Evolutionary conservation across 2,888 invertebrate species (phyloP).

Genomic region (Leptura quadrifasciata): DNA sequence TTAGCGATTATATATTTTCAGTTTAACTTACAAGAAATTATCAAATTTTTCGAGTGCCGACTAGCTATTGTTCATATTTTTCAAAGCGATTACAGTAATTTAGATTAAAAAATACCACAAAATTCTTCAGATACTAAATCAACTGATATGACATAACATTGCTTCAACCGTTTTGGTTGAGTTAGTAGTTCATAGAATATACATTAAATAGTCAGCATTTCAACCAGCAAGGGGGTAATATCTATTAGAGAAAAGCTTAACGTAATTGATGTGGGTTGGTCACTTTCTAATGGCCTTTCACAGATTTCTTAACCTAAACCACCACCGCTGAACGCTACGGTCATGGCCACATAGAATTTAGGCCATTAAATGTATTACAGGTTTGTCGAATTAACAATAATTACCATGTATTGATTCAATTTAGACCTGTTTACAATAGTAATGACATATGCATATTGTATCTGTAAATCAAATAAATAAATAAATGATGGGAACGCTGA

Average conservation of each 20-base stretch:
- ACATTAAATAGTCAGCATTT: conserved; percentile 19
- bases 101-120: no score
- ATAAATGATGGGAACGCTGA: no score
- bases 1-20: no score
- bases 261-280: conserved; percentile 56
- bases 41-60: no score
- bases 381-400: conserved; percentile 38
- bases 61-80: no score
- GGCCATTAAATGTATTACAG: conserved; percentile 31
- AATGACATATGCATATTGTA: no score
- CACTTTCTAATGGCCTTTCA: conserved; percentile 54
- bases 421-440: neutral
- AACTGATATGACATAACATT: no score
- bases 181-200: conserved; percentile 25
- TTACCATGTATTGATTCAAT: conserved; percentile 9
- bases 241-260: conserved; percentile 47
- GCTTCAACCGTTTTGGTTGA: neutral
- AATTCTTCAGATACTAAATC: no score
- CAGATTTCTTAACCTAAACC: conserved; percentile 55
- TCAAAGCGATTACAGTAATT: no score
- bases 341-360: conserved; percentile 22
- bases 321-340: conserved; percentile 37
- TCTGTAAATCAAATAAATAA: no score
- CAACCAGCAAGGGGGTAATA: conserved; percentile 43
- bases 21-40: no score